Evolutionary conservation across 92 coral and sea anemone species (phyloP).

Genomic region (Galaxea fascicularis): DNA sequence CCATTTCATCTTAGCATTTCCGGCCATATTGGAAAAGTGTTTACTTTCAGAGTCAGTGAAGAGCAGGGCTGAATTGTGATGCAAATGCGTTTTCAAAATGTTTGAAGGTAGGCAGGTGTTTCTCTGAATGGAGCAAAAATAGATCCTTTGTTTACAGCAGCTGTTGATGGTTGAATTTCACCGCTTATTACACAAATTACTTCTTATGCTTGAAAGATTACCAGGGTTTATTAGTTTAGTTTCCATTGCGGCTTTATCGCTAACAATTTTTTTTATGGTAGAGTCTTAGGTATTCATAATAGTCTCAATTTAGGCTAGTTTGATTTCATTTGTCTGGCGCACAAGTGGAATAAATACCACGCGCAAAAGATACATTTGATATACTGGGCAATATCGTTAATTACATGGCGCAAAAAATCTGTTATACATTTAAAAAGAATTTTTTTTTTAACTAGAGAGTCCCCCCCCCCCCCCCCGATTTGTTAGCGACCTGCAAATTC

Average conservation of each 20-base stretch:
- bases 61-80: conserved; percentile 75
- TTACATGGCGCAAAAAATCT: conserved; percentile 37
- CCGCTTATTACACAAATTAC: conserved; percentile 88
- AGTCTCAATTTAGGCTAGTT: conserved; percentile 8
- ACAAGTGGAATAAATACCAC: conserved; percentile 31
- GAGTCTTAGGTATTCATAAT: conserved; percentile 33
- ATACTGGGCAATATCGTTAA: conserved; percentile 13
- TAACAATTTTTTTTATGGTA: conserved; percentile 17
- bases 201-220: conserved; percentile 66
- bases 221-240: conserved; percentile 51
- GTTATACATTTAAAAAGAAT: conserved; percentile 6
- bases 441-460: background rate
- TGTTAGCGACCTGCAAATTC: background rate
- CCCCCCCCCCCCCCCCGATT: background rate
- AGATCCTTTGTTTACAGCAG: conserved; percentile 86
- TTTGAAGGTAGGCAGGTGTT: conserved; percentile 87
- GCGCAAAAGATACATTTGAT: conserved; percentile 36
- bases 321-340: conserved; percentile 42
- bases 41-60: conserved; percentile 61
- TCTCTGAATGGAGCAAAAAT: conserved; percentile 80
- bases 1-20: conserved; percentile 56
- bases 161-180: conserved; percentile 74
- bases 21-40: conserved; percentile 71
- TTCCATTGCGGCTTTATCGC: conserved; percentile 32
- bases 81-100: conserved; percentile 67